Evolutionary conservation across 2,888 invertebrate genomes (phyloP), one percentile per base, ranked within the genome.

Genomic region (Zele albiditarsus): DNA sequence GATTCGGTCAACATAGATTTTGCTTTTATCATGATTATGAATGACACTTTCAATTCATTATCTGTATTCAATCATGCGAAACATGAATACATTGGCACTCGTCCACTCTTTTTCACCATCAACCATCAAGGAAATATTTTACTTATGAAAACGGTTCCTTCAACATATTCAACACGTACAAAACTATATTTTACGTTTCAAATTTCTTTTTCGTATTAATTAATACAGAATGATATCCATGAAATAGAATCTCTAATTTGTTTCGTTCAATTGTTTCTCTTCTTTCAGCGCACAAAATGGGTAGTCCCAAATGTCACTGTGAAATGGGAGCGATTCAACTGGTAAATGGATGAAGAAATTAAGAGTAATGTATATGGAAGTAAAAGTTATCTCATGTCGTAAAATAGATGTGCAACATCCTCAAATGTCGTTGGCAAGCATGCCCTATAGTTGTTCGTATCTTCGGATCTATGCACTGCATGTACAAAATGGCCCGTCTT

Each of bases 71-170:
- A 38, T 38, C 31, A 23, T 10, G 12, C 25, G 4, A 12, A 65
- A 20, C 38, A 65, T 10, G 3, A 65, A n/a, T n/a, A 62, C 10
- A 62, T 16, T 14, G n/a, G n/a, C 31, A 31, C 2, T 6, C 8
- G 31, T 8, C 31, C 20, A 20, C n/a, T 27, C 16, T 60, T 60
- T 14, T 27, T 14, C 60, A 27, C 28, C 28, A 14, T 60, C 3
- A 16, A 27, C 31, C 25, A 67, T 66, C 23, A 23, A 73, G 38
- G 38, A 58, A 25, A 71, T 16, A 23, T 28, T 58, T 49, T 25
- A 23, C 5, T 53, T 68, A 77, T 79, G 77, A 80, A 78, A 79
- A 83, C 86, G 86, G 86, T 85, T 86, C 86, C 86, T 85, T 85
- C 85, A 84, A 85, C 83, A 84, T 76, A 78, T 77, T 79, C 78